Evolutionary conservation across 1,140 invertebrate genomes (phyloP), one percentile per base, ranked within the genome.

Genomic region (Hypothenemus hampei): DNA sequence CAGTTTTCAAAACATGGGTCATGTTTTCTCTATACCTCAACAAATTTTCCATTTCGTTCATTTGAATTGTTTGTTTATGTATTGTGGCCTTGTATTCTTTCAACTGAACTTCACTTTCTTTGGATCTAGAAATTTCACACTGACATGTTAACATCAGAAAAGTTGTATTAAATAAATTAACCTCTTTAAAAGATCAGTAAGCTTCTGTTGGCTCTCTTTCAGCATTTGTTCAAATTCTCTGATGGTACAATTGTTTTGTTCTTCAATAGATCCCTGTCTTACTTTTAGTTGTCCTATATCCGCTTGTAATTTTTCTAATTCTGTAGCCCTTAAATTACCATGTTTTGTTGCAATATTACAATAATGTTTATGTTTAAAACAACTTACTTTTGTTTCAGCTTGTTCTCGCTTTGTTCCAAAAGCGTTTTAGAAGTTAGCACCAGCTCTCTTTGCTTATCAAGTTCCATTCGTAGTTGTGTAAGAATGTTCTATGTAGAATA

Each of bases 31-130:
- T 33, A 2, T 66, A 61, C 35, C 65, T 62, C 11, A 68, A 22
- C 22, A 65, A 50, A 36, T 66, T 66, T 18, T 68, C 65, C 59
- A 69, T 64, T 43, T 66, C 62, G 10, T 57, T 57, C 24, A 68
- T 60, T 37, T 63, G 60, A 21, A 60, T 58, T 11, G 41, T 62
- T 43, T 67, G 64, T 19, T 61, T 61, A 8, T 63, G 57, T 11
- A 69, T 54, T 4, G 64, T 58, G 26, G 52, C 58, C 31, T 63
- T 62, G 35, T 63, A 68, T 13, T 61, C 44, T 18, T 60, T 56
- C 6, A 68, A 15, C 26, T 67, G 67, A 26, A 62, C 60, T 47
- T 69, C 67, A 39, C 63, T 64, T 19, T 68, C 62, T 10, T 63
- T 39, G 4, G 60, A 65, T 19, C 53, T 56, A 15, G 15, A 6